These are phyloP conservation scores for Coelinius sp. DNA, from an alignment of 2,888 invertebrate species.

Conservation along the genomic window DNA sequence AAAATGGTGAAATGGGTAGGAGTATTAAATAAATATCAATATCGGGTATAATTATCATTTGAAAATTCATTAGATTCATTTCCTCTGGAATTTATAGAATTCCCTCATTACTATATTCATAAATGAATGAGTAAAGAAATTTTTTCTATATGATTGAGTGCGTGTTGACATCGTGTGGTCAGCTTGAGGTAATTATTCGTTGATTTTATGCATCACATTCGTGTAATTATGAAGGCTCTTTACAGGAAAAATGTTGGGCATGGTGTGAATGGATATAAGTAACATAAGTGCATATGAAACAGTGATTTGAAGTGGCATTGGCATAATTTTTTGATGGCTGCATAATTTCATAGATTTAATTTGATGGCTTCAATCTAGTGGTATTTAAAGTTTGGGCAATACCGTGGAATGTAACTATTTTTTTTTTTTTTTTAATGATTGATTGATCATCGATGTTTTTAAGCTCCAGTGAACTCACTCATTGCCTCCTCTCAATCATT, in stretches of 20 bases:
- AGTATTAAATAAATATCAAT: neutral
- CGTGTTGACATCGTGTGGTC: constrained; percentile 25
- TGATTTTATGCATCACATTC: constrained; percentile 25
- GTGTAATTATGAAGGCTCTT: constrained; percentile 4
- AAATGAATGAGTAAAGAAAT: neutral
- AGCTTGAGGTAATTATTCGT: constrained; percentile 14
- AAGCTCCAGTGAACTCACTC: neutral
- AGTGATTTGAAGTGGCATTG: constrained; percentile 42
- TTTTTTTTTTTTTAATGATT: neutral
- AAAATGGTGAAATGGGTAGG: neutral
- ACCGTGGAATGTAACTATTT: neutral
- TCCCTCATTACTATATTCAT: neutral
- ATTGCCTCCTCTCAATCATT: neutral
- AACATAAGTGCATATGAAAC: neutral
- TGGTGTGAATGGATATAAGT: constrained; percentile 1
- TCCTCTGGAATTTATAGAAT: neutral
- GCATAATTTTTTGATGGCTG: constrained; percentile 37
- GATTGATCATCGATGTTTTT: neutral
- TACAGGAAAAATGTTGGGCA: neutral
- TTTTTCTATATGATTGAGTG: neutral
- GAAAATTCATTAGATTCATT: neutral
- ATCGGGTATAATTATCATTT: neutral
- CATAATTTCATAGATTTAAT: neutral
- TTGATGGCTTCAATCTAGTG: neutral
- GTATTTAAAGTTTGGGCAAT: neutral